Conservation (phyloP, 2,797 vertebrate species). For the Delichon dasypus region DNA sequence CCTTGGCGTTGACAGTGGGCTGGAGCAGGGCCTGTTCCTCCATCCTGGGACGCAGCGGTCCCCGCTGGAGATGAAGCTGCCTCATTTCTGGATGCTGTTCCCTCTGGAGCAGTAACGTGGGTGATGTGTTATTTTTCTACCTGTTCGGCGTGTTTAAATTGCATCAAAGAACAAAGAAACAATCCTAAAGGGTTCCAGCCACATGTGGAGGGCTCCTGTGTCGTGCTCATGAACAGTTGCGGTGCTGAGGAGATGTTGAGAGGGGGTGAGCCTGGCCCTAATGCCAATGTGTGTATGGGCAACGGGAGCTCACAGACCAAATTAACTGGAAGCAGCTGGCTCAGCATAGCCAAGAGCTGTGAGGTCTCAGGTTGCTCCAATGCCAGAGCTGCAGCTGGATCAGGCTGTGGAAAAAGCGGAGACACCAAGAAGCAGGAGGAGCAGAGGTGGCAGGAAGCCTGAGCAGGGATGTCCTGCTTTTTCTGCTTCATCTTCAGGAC, state of each 20-base stretch:
- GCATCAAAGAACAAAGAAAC: not conserved
- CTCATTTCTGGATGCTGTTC: not conserved
- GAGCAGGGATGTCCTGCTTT: not conserved
- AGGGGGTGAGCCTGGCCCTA: rapidly evolving
- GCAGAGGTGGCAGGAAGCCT: not conserved
- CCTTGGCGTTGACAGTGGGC: rapidly evolving
- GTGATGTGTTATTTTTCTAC: not conserved
- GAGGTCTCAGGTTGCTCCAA: not conserved
- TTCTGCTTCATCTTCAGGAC: not conserved
- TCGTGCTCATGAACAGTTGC: rapidly evolving
- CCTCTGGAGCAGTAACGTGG: rapidly evolving
- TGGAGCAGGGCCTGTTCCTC: not conserved
- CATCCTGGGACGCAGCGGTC: rapidly evolving
- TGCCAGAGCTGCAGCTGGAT: not conserved
- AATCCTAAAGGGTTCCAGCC: not conserved
- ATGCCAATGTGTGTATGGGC: rapidly evolving
- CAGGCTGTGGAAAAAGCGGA: not conserved
- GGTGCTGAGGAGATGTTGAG: rapidly evolving
- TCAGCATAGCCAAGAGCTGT: rapidly evolving
- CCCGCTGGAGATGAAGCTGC: not conserved
- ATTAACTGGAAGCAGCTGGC: not conserved
- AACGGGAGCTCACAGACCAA: not conserved
- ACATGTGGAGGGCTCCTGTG: not conserved
- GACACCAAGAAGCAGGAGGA: not conserved
- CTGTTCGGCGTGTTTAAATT: not conserved